These are phyloP conservation scores for Ennomos erosarius DNA, from an alignment of 2,888 invertebrate species.

Conservation along the genomic window DNA sequence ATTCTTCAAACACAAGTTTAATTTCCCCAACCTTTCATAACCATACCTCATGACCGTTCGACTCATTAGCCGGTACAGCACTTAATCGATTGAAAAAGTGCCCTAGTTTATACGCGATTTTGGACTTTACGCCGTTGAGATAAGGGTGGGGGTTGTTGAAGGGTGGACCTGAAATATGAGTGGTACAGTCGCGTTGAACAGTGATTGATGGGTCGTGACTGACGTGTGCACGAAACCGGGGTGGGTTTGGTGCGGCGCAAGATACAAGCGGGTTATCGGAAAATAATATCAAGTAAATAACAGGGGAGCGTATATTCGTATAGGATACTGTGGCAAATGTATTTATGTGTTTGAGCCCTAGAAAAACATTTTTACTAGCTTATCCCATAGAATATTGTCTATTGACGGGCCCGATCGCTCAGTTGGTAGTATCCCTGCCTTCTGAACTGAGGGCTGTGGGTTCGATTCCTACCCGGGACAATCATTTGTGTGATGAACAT, in stretches of 20 bases:
- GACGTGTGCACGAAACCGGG: slow-evolving; percentile 76
- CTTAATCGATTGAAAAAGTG: slow-evolving; percentile 74
- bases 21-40: slow-evolving; percentile 38
- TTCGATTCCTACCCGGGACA: no score
- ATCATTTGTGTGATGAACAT: no score
- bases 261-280: slow-evolving; percentile 20
- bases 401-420: no score
- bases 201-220: slow-evolving; percentile 82
- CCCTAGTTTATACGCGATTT: slow-evolving; percentile 41
- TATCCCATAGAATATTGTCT: no score
- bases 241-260: slow-evolving; percentile 52
- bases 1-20: slow-evolving; percentile 31
- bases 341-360: no score
- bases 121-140: slow-evolving; percentile 50
- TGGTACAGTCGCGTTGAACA: slow-evolving; percentile 75
- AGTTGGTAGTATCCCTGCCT: no score
- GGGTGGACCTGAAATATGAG: slow-evolving; percentile 75
- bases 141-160: slow-evolving; percentile 46
- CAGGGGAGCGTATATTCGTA: no score
- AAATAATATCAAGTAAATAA: no score
- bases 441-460: no score
- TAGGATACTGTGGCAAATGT: no score
- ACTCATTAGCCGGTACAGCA: slow-evolving; percentile 61
- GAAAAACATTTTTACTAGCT: no score
- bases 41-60: slow-evolving; percentile 38